Conservation (phyloP, 1,140 invertebrate species). For the Aphelinus atriplicis region DNA sequence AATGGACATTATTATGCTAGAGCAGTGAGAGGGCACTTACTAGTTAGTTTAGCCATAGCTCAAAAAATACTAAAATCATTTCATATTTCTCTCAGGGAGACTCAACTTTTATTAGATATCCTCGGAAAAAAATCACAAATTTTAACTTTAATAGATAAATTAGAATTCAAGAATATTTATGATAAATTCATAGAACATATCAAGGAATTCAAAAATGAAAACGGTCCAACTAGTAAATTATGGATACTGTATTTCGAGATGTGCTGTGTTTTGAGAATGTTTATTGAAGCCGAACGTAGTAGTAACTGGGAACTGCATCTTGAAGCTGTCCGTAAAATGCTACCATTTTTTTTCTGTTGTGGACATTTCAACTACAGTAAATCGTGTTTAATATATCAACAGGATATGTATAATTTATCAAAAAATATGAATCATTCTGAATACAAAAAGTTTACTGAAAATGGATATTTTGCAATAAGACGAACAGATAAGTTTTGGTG, state of each 20-base stretch:
- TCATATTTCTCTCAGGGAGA: not conserved
- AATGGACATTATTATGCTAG: constrained; percentile 51
- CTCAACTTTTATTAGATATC: not conserved
- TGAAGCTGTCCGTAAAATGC: constrained; percentile 43
- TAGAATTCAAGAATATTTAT: constrained; percentile 9
- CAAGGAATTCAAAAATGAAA: not conserved
- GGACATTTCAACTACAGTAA: constrained; percentile 41
- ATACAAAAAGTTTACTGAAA: constrained; percentile 46
- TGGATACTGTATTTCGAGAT: constrained; percentile 39
- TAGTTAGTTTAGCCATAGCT: constrained; percentile 43
- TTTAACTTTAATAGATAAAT: too few relatives aligned
- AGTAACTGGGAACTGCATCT: constrained; percentile 40
- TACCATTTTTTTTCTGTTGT: constrained; percentile 41
- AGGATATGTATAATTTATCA: constrained; percentile 52
- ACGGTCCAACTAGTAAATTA: constrained; percentile 51
- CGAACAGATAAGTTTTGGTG: constrained; percentile 49
- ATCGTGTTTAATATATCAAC: constrained; percentile 20
- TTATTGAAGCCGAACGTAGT: constrained; percentile 39
- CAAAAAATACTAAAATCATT: constrained; percentile 42
- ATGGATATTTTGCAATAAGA: constrained; percentile 50
- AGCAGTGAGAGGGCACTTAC: constrained; percentile 54
- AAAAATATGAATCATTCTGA: constrained; percentile 46
- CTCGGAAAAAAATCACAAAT: not conserved
- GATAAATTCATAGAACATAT: not conserved
- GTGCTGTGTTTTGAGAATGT: constrained; percentile 29